Percentiles rank a stretch among this genome's conserved stretches.
phyloP scores from a whole-genome alignment of 2,888 invertebrate genomes.

The Cenopis cana region DNA sequence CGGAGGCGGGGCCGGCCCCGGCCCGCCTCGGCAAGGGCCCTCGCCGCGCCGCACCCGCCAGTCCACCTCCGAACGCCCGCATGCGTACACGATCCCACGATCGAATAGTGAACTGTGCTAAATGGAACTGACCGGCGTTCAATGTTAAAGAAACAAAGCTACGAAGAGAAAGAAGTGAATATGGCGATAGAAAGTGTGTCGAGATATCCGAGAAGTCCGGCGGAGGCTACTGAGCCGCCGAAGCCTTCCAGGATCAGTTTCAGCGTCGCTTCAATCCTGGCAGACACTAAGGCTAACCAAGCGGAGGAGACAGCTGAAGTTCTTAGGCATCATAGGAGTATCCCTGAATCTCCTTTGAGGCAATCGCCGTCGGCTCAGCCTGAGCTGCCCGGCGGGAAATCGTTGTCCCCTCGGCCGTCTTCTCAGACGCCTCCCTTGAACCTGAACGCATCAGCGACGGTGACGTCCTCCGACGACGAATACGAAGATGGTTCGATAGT shows the following conservation, averaged over 20 bases:
- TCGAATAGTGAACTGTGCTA: conserved; percentile 76
- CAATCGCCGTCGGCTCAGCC: conserved; percentile 80
- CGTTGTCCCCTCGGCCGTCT: conserved; percentile 70
- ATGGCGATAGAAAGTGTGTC: conserved; percentile 89
- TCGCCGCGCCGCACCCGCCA: conserved; percentile 63
- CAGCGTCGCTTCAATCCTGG: conserved; percentile 94
- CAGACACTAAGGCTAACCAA: conserved; percentile 90
- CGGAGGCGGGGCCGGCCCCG: conserved; percentile 50
- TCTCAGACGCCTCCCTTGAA: conserved; percentile 80
- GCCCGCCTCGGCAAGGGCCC: conserved; percentile 64
- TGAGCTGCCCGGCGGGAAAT: conserved; percentile 76
- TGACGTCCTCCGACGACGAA: conserved; percentile 86
- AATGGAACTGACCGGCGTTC: conserved; percentile 83
- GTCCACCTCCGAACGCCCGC: conserved; percentile 81
- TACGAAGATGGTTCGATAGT: conserved; percentile 90
- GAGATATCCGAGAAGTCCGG: conserved; percentile 87
- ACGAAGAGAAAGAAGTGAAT: conserved; percentile 85
- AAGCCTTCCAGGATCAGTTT: conserved; percentile 91
- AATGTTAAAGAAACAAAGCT: conserved; percentile 87
- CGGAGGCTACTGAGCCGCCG: conserved; percentile 85
- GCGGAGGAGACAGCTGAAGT: conserved; percentile 77
- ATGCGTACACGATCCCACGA: conserved; percentile 80
- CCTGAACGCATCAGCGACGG: conserved; percentile 77
- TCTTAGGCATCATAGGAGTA: conserved; percentile 81
- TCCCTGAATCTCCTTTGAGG: conserved; percentile 78